phyloP scores from a whole-genome alignment of 2,888 invertebrate species.

The Lordiphosa andalusiaca region DNA sequence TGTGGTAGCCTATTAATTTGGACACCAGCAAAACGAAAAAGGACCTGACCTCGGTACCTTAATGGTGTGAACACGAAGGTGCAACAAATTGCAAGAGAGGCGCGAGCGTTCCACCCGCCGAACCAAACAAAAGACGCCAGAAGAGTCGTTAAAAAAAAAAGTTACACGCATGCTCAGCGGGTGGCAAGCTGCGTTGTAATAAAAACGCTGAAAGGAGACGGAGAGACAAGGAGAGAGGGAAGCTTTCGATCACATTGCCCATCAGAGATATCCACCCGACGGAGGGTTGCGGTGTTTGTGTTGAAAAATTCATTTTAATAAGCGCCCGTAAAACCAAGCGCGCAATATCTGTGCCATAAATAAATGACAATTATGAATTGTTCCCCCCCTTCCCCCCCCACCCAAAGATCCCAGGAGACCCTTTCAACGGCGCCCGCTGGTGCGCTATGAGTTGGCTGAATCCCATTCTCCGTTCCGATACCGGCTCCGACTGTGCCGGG shows the following conservation, averaged over 20 bases:
- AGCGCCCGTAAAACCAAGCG: conserved; percentile 78
- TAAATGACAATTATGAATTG: conserved; percentile 80
- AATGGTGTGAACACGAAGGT: conserved; percentile 72
- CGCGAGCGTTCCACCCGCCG: conserved; percentile 51
- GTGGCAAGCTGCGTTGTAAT: conserved; percentile 56
- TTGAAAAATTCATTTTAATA: conserved; percentile 78
- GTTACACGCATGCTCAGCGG: conserved; percentile 64
- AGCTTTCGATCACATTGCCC: conserved; percentile 78
- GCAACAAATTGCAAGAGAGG: conserved; percentile 60
- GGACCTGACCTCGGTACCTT: conserved; percentile 43
- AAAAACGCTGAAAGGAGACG: conserved; percentile 34
- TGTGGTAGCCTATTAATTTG: conserved; percentile 55
- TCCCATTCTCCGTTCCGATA: conserved; percentile 10
- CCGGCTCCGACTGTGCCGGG: conserved; percentile 31
- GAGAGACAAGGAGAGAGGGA: conserved; percentile 32
- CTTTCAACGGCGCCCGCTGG: conserved; percentile 58
- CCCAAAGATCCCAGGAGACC: conserved; percentile 16
- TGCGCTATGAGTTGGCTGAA: conserved; percentile 44
- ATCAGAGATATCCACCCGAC: conserved; percentile 64
- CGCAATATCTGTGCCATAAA: conserved; percentile 77
- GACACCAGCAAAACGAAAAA: conserved; percentile 36
- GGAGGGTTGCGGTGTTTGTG: conserved; percentile 21
- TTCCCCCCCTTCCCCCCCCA: no score
- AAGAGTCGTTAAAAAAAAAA: conserved; percentile 54
- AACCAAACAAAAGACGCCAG: conserved; percentile 19